phyloP scores from a whole-genome alignment of 2,113 vertebrate genomes.

The Ictidomys tridecemlineatus region DNA sequence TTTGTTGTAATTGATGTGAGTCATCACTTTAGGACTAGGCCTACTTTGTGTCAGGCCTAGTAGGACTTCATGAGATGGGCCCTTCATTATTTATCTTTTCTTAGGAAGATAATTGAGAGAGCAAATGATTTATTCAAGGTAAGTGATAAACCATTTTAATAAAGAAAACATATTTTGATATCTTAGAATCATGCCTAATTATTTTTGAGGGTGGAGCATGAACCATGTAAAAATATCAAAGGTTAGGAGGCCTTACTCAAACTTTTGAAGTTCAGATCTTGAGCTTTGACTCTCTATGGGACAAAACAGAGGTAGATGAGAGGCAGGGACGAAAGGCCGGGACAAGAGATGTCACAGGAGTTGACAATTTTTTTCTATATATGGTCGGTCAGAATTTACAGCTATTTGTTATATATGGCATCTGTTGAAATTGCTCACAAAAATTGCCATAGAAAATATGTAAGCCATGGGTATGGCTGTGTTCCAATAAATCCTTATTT shows the following conservation, averaged over 20 bases:
- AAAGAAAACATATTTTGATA: neutral
- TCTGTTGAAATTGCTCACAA: neutral
- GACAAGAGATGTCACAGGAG: neutral
- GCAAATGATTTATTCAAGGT: neutral
- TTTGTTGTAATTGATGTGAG: neutral
- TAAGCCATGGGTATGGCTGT: neutral
- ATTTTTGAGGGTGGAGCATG: neutral
- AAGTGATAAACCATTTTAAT: neutral
- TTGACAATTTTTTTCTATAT: conserved; percentile 4
- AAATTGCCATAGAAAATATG: neutral
- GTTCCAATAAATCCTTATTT: conserved; percentile 32
- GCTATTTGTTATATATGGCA: neutral
- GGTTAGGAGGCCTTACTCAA: neutral
- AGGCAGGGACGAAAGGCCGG: neutral
- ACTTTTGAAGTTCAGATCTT: conserved; percentile 7
- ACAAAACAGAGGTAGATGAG: neutral
- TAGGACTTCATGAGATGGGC: neutral
- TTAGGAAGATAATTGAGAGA: neutral
- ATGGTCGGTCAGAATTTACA: conserved; percentile 24
- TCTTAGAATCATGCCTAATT: conserved; percentile 3
- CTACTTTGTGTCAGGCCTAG: neutral
- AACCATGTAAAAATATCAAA: neutral
- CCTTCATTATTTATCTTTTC: neutral
- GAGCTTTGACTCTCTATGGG: neutral
- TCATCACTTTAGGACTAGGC: neutral